A percentile compares a stretch with the other conserved stretches of the same genome.
Evolutionary conservation across 2,113 vertebrate genomes (phyloP).

Genomic region (Melanerpes aurifrons): DNA sequence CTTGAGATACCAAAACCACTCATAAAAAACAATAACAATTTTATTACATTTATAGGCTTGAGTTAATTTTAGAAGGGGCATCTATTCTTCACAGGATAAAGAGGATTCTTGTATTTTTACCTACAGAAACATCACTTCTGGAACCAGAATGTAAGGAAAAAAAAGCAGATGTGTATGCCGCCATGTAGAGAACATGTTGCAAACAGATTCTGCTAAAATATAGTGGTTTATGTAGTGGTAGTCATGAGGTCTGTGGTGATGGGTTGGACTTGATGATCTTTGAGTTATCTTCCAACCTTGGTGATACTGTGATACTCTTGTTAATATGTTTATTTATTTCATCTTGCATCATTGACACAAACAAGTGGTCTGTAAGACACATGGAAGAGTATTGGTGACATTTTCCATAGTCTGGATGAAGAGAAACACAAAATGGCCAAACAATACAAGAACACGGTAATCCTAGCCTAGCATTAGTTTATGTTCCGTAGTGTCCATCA

Average conservation of each 20-base stretch:
- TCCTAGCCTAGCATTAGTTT: not conserved
- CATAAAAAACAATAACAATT: not conserved
- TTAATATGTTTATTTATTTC: not conserved
- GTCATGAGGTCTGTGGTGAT: too few species aligned
- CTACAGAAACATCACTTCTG: not conserved
- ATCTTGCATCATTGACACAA: not conserved
- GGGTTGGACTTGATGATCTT: too few species aligned
- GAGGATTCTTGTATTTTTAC: not conserved
- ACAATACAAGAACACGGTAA: not conserved
- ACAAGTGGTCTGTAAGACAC: not conserved
- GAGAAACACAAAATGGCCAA: not conserved
- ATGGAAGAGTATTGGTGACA: not conserved
- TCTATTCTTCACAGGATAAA: not conserved
- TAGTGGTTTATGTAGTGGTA: not conserved
- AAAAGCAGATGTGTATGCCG: not conserved
- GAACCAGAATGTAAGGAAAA: not conserved
- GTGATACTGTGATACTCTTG: not conserved
- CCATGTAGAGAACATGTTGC: not conserved
- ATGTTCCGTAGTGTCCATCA: too few species aligned
- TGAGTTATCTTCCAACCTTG: too few species aligned
- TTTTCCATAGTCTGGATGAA: not conserved
- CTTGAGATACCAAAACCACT: not conserved
- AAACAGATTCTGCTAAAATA: not conserved
- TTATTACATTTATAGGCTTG: too few species aligned
- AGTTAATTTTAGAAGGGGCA: too few species aligned